Conservation (phyloP, 2,888 invertebrate species). For the Ferrisia virgata region DNA sequence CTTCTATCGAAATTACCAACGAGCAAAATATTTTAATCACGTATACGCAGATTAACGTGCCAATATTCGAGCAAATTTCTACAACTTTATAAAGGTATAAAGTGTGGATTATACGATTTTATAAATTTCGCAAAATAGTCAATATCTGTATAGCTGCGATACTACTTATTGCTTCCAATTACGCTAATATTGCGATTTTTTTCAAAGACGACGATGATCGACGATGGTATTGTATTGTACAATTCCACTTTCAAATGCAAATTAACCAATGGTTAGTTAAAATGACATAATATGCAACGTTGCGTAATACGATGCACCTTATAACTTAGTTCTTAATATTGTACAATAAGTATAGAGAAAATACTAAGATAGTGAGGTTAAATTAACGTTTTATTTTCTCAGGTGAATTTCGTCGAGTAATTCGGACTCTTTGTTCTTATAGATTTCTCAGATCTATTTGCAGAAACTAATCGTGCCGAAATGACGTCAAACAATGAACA, state of each 20-base stretch:
- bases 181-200: neutral
- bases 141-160: neutral
- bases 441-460: neutral
- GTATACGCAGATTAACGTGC: neutral
- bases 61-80: neutral
- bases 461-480: neutral
- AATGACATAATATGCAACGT: conserved; percentile 1
- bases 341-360: neutral
- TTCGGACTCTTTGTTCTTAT: neutral
- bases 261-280: neutral
- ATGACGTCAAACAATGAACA: neutral
- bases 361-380: neutral
- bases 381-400: neutral
- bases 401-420: neutral
- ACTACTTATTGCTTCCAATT: neutral
- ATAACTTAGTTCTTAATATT: neutral
- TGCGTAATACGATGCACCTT: neutral
- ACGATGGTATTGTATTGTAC: neutral
- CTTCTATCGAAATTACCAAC: neutral
- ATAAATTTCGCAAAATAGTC: neutral
- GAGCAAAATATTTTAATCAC: neutral
- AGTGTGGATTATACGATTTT: neutral
- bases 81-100: neutral
- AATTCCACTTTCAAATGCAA: neutral
- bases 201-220: too few species aligned